phyloP scores from a whole-genome alignment of 2,797 vertebrate genomes.

The Scarus forsteni region DNA sequence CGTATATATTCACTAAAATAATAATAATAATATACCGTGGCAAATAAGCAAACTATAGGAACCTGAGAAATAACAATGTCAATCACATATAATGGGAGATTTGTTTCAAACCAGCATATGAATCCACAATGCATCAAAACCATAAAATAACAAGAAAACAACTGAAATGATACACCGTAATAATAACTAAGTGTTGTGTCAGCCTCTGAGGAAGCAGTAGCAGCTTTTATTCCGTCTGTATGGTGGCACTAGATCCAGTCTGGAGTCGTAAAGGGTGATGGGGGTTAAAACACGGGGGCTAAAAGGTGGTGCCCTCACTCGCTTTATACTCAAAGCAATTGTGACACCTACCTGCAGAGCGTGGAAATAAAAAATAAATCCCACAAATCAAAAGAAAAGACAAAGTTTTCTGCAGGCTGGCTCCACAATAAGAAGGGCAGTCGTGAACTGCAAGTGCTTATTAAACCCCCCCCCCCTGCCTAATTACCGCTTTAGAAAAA shows the following conservation, averaged over 20 bases:
- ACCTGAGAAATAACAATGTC: slow-evolving; percentile 98
- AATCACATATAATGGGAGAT: slow-evolving; percentile 92
- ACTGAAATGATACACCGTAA: slow-evolving; percentile 43
- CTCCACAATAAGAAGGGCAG: slow-evolving; percentile 7
- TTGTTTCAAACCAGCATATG: slow-evolving; percentile 62
- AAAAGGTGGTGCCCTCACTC: slow-evolving; percentile 88
- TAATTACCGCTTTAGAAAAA: slow-evolving; percentile 27
- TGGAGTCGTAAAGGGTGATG: slow-evolving; percentile 83
- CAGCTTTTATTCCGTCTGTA: slow-evolving; percentile 84
- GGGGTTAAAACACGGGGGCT: slow-evolving; percentile 84
- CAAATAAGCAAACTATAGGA: slow-evolving; percentile 94
- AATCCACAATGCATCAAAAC: slow-evolving; percentile 69
- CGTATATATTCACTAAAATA: slow-evolving; percentile 70
- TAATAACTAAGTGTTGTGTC: slow-evolving; percentile 25
- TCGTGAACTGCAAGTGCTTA: slow-evolving; percentile 54
- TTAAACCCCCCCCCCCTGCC: slow-evolving; percentile 29
- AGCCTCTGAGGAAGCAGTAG: slow-evolving; percentile 82
- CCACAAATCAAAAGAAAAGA: slow-evolving; percentile 40
- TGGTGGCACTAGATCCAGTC: slow-evolving; percentile 91
- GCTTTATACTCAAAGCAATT: slow-evolving; percentile 95
- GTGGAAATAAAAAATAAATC: slow-evolving; percentile 87
- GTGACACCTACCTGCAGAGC: slow-evolving; percentile 99
- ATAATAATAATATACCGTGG: slow-evolving; percentile 88
- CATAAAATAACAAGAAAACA: slow-evolving; percentile 15
- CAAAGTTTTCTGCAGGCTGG: slow-evolving; percentile 18